Conservation (phyloP, 1,140 invertebrate species). For the Cydia strobilella region DNA sequence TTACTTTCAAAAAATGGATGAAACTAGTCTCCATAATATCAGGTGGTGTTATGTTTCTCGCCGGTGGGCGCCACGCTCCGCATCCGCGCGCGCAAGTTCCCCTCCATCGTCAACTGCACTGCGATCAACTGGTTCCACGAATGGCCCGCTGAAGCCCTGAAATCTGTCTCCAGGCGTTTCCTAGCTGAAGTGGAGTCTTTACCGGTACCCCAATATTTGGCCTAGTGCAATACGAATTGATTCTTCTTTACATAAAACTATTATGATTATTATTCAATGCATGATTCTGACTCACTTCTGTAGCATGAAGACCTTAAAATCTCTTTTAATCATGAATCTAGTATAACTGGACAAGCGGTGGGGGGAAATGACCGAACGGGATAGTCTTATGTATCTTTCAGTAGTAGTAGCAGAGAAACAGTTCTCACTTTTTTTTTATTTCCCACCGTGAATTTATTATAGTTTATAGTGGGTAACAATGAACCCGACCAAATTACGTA, state of each 20-base stretch:
- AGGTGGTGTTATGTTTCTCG: constrained; percentile 94
- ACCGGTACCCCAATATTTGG: constrained; percentile 70
- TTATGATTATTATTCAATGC: too few species aligned
- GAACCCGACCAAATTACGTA: too few species aligned
- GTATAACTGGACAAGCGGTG: too few species aligned
- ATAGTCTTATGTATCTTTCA: too few species aligned
- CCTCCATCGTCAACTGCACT: constrained; percentile 96
- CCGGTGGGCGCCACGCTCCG: constrained; percentile 93
- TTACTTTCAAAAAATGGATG: not conserved
- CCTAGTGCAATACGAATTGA: not conserved
- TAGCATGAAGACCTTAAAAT: too few species aligned
- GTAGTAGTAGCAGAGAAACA: too few species aligned
- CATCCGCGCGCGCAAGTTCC: constrained; percentile 94
- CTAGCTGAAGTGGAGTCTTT: constrained; percentile 87
- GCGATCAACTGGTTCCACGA: constrained; percentile 98
- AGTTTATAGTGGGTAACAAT: too few species aligned
- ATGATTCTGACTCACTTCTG: too few species aligned
- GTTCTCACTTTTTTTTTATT: too few species aligned
- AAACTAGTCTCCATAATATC: not conserved
- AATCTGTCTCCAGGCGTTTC: constrained; percentile 93
- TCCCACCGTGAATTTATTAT: too few species aligned
- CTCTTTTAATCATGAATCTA: too few species aligned
- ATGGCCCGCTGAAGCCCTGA: constrained; percentile 95
- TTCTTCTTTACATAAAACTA: not conserved
- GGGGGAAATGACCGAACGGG: too few species aligned